Base-by-base conservation (phyloP, 2,797 vertebrate species). In the Sebastes alutus region DNA sequence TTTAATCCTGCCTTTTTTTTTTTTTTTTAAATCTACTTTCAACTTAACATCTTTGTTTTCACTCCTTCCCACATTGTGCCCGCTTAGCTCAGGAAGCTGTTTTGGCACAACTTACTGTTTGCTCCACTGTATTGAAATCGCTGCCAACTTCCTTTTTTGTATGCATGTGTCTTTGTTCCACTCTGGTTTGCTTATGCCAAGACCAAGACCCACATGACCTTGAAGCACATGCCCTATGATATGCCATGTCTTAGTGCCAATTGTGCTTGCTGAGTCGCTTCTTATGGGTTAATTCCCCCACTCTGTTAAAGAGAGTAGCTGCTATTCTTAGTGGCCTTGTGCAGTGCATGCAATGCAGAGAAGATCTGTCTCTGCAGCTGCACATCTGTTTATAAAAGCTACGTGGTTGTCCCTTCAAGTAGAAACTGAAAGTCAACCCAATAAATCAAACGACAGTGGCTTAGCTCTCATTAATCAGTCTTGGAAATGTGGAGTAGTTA, bases 401-500 rank as follows among this genome's bases (percentile, higher is more conserved):
- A 64, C 4, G 5, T 65, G 4, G 30, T 54, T 46, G 70, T 79
- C 69, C 59, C 72, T 71, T 82, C 61, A 66, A 76, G 66, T 55
- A 72, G 75, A 80, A 82, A 75, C 54, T 82, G 46, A 80, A 82
- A 88, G 68, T 75, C 52, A 77, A 38, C n/a, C 70, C 32, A 62
- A 81, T 89, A 75, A 75, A 83, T 87, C 55, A 74, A 86, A 71
- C n/a, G 18, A 87, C 46, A 72, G 4, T 2, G 62, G 38, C 46
- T 75, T 58, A 59, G 63, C 77, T 49, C 74, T 82, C 59, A 75
- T 78, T 81, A 82, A 86, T 87, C 55, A 82, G 30, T 83, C 73
- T 74, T 84, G 60, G 61, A 89, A 81, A 86, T 73, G 62, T 69
- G 80, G 66, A 83, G 52, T 23, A 70, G 77, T 87, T 86, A 59